Percentiles rank a stretch among this genome's conserved stretches.
These are phyloP conservation scores for Melanotaenia boesemani DNA, from an alignment of 2,797 vertebrate genomes.

Conservation along the genomic window DNA sequence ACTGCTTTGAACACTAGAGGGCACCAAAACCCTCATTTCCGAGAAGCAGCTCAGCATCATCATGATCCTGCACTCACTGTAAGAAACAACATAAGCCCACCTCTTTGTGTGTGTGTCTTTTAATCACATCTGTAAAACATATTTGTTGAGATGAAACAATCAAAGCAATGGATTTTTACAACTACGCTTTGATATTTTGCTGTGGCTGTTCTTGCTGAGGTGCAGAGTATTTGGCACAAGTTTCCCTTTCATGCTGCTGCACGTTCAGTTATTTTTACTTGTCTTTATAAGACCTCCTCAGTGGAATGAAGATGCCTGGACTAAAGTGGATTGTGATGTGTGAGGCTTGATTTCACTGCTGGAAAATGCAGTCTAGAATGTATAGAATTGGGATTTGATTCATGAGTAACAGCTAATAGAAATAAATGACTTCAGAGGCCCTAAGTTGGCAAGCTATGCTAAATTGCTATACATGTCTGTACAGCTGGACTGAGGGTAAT, in stretches of 20 bases:
- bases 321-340: constrained; percentile 24
- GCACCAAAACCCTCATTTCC: constrained; percentile 39
- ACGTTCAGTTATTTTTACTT: constrained; percentile 35
- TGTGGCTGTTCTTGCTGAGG: constrained; percentile 8
- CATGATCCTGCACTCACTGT: neutral
- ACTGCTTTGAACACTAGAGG: constrained; percentile 50
- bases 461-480: neutral
- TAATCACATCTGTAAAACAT: constrained; percentile 1
- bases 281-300: constrained; percentile 46
- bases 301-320: constrained; percentile 25
- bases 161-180: constrained; percentile 5
- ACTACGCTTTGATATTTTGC: constrained; percentile 14
- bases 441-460: neutral
- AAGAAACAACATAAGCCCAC: constrained; percentile 1
- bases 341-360: neutral
- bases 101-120: neutral
- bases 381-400: constrained; percentile 12
- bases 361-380: neutral
- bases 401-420: neutral
- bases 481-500: constrained; percentile 29
- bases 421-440: neutral
- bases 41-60: neutral
- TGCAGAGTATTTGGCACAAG: constrained; percentile 26
- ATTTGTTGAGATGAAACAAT: constrained; percentile 15
- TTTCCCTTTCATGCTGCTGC: constrained; percentile 8